Conservation (phyloP, 2,888 invertebrate species). For the Acleris cristana region DNA sequence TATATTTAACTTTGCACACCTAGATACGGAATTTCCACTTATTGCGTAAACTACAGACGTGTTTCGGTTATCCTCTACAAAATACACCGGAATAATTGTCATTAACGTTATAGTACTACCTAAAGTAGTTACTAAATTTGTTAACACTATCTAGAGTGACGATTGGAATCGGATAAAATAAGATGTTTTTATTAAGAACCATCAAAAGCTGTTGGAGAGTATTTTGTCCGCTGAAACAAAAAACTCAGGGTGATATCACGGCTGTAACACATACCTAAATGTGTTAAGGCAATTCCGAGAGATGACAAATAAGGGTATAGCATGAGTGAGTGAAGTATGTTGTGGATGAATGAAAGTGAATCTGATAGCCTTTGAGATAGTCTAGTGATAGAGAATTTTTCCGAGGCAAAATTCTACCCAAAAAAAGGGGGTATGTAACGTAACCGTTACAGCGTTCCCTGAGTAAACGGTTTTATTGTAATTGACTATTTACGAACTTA, state of each 20-base stretch:
- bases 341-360: background rate
- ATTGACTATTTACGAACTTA: too few relatives aligned
- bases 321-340: background rate
- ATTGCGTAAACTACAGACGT: background rate
- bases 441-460: too few relatives aligned
- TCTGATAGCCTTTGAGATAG: background rate
- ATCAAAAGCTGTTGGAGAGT: background rate
- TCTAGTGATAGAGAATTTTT: background rate
- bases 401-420: background rate
- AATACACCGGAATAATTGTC: background rate
- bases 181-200: background rate
- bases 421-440: background rate
- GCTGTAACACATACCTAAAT: background rate
- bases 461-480: too few relatives aligned
- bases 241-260: background rate
- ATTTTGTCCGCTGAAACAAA: background rate
- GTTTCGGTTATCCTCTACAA: background rate
- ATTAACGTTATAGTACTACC: background rate
- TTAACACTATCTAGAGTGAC: background rate
- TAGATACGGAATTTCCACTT: background rate
- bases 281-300: background rate
- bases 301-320: background rate
- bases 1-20: too few relatives aligned
- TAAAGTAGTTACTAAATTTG: background rate
- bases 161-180: background rate